Percentiles rank a stretch among this genome's conserved stretches.
These are phyloP conservation scores for Agelaius phoeniceus DNA, from an alignment of 2,113 vertebrate species.

Conservation along the genomic window DNA sequence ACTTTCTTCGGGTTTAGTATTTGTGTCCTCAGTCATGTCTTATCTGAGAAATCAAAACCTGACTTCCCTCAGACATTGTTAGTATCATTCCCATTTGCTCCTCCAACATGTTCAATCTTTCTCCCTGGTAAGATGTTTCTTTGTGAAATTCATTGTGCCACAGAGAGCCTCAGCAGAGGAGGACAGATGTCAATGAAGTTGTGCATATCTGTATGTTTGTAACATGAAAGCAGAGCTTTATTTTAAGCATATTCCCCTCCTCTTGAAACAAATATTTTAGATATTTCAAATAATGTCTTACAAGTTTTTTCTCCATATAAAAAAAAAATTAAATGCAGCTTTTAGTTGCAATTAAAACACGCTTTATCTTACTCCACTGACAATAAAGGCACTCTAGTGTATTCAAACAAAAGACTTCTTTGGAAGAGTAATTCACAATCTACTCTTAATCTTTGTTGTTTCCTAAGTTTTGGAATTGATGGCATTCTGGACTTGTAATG, in stretches of 20 bases:
- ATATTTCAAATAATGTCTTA: not conserved
- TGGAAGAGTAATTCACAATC: not conserved
- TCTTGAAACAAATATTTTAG: not conserved
- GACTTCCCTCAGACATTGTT: not conserved
- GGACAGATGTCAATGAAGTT: not conserved
- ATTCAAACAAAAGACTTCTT: not conserved
- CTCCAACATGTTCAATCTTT: not conserved
- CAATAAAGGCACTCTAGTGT: not conserved
- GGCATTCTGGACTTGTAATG: not conserved
- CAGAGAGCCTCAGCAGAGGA: not conserved
- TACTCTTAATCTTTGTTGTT: not conserved
- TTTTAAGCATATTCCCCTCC: not conserved
- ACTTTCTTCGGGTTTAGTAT: not conserved
- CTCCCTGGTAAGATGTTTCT: not conserved
- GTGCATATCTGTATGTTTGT: not conserved
- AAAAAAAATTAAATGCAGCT: not conserved
- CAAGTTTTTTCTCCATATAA: not conserved
- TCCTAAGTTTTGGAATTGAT: not conserved
- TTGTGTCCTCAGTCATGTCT: not conserved
- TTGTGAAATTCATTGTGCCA: not conserved
- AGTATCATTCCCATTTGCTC: not conserved
- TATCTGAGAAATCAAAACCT: not conserved
- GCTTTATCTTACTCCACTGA: not conserved
- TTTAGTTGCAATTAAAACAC: not conserved
- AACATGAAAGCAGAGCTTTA: not conserved